These are phyloP conservation scores for Zophobas morio DNA, from an alignment of 1,140 invertebrate genomes.

Conservation along the genomic window DNA sequence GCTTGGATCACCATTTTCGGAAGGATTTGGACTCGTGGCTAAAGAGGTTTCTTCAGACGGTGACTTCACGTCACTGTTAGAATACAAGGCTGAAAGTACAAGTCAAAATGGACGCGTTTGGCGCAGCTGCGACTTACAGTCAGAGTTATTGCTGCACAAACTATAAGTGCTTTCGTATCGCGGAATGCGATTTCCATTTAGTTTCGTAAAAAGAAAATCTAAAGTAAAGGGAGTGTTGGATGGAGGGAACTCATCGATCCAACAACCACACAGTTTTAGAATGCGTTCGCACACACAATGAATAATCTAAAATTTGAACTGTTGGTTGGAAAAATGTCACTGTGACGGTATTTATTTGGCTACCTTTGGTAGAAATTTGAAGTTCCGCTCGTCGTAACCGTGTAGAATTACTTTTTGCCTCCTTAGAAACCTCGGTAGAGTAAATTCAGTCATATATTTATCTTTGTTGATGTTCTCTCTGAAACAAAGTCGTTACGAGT, in stretches of 20 bases:
- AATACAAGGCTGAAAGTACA: slow-evolving; percentile 53
- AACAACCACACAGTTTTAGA: slow-evolving; percentile 78
- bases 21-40: slow-evolving; percentile 62
- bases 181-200: slow-evolving; percentile 50
- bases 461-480: slow-evolving; percentile 68
- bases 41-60: slow-evolving; percentile 55
- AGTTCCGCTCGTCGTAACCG: slow-evolving; percentile 84
- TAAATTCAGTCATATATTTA: slow-evolving; percentile 76
- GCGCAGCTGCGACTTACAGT: slow-evolving; percentile 55
- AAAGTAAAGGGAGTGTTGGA: slow-evolving; percentile 67
- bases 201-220: slow-evolving; percentile 67
- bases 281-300: slow-evolving; percentile 84
- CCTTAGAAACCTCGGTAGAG: slow-evolving; percentile 79
- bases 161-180: slow-evolving; percentile 62
- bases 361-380: slow-evolving; percentile 85
- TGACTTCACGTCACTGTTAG: slow-evolving; percentile 48
- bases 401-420: slow-evolving; percentile 83
- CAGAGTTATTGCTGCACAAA: slow-evolving; percentile 57
- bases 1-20: slow-evolving; percentile 56
- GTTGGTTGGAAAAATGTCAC: slow-evolving; percentile 17
- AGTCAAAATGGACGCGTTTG: slow-evolving; percentile 15
- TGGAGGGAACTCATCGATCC: slow-evolving; percentile 67
- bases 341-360: slow-evolving; percentile 63
- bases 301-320: slow-evolving; percentile 74
- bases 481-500: slow-evolving; percentile 49